phyloP scores from a whole-genome alignment of 1,140 invertebrate genomes.

The Stegodyphus mimosarum region DNA sequence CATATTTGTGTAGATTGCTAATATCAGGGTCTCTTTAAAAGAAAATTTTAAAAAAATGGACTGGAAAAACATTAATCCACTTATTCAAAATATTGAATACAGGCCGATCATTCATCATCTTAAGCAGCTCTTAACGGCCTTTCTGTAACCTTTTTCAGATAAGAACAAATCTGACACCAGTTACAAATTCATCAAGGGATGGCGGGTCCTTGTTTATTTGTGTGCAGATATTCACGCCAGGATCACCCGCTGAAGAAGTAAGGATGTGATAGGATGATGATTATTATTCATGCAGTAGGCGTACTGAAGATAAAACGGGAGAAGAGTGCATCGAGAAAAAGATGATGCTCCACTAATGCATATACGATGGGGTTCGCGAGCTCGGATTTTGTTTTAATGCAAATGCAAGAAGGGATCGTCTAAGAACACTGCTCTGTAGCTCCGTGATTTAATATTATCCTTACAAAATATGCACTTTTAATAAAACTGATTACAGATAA shows the following conservation, averaged over 20 bases:
- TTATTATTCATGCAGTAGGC: constrained; percentile 50
- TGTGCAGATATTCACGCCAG: not conserved
- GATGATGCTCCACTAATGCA: constrained; percentile 19
- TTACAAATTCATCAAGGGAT: constrained; percentile 33
- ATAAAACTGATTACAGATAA: no score
- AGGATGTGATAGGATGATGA: constrained; percentile 13
- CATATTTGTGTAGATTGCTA: no score
- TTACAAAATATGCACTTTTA: no score
- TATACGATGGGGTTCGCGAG: no score
- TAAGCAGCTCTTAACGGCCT: not conserved
- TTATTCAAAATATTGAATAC: constrained; percentile 5
- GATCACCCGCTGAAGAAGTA: not conserved
- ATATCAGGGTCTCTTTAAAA: no score
- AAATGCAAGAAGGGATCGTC: no score
- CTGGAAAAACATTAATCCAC: not conserved
- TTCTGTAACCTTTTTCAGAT: not conserved
- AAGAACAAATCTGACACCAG: constrained; percentile 6
- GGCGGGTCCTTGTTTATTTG: constrained; percentile 37
- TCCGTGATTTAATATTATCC: no score
- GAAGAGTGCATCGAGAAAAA: not conserved
- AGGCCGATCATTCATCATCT: constrained; percentile 17
- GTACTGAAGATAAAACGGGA: constrained; percentile 11
- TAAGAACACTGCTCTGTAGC: no score
- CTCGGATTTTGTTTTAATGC: no score
- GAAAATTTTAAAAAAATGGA: not conserved